Base-by-base conservation (phyloP, 92 coral and sea anemone species). In the Metridium senile region DNA sequence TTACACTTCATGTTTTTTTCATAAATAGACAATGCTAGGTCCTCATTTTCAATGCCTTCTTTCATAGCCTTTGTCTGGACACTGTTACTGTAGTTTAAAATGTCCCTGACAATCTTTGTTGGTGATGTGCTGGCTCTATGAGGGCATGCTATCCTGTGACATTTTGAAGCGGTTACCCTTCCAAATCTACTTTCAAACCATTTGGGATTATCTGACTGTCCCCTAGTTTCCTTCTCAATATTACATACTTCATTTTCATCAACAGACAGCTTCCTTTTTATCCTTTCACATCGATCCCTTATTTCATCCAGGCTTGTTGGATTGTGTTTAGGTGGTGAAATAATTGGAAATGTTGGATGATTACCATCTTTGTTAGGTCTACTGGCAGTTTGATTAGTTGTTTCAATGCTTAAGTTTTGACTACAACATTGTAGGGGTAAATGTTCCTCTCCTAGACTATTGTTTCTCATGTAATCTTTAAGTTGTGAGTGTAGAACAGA, bases 401-500 rank as follows among this genome's bases (percentile, higher is more conserved):
- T 11, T 11, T 30, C 45, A 65, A 8, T 27, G 43, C 21, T 65
- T 13, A 27, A 19, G 23, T 10, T 25, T 1, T 65, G 70, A 30
- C 25, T 25, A 25, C 1, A 10, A 29, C 34, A 25, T 62, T 62
- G 33, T 62, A 62, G 67, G 2, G 4, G 34, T 18, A 20, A 62
- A 1, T 25, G 31, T 25, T 23, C 8, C 31, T 25, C 34, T 23
- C 20, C 30, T 26, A 29, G 6, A 11, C 33, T 32, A 65, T 54
- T 54, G 23, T 54, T 54, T 10, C 23, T 54, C 3, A 29, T 86
- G 57, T 63, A 83, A 20, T 72, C 78, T 68, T 82, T 77, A 27
- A 86, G 87, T 51, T 86, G 91, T 70, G 82, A 39, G 54, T 87
- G 76, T 33, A 87, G 91, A 20, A 77, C 91, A 66, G 91, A 87